These are phyloP conservation scores for Dimorphilus gyrociliatus DNA, from an alignment of 2,888 invertebrate genomes.

Conservation along the genomic window DNA sequence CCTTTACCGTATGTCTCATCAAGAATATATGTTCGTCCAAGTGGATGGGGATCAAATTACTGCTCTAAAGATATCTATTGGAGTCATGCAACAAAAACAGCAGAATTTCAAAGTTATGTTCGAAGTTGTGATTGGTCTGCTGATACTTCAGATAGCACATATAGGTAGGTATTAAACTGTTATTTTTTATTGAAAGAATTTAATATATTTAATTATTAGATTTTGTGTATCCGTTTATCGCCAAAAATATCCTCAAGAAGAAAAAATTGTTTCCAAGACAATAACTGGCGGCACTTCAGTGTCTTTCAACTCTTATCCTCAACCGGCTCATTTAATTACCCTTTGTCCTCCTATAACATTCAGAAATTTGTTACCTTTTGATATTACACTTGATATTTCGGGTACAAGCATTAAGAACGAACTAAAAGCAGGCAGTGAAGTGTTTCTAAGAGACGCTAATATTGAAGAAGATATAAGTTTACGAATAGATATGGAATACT, in stretches of 20 bases:
- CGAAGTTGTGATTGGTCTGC: conserved; percentile 29
- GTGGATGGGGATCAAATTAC: conserved; percentile 39
- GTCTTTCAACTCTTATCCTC: conserved; percentile 16
- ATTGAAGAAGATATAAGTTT: no score
- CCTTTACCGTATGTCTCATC: conserved; percentile 60
- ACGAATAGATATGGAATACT: no score
- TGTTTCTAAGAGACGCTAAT: no score
- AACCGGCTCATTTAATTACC: conserved; percentile 72
- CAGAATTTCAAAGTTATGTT: conserved; percentile 35
- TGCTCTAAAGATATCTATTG: conserved; percentile 48
- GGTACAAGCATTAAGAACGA: no score
- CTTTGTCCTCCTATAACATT: conserved; percentile 66
- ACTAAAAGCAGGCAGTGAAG: no score
- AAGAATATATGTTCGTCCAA: conserved; percentile 57
- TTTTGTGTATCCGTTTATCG: conserved; percentile 63
- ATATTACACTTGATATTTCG: no score
- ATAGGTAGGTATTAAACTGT: neutral
- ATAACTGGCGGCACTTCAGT: conserved; percentile 5
- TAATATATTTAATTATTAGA: no score
- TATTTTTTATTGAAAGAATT: no score
- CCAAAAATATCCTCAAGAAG: conserved; percentile 59
- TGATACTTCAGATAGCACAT: neutral
- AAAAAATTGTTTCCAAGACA: conserved; percentile 10
- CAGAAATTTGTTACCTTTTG: conserved; percentile 65
- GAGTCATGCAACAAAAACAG: conserved; percentile 44